Conservation (phyloP, 2,888 invertebrate species). For the Leucophenga montana region DNA sequence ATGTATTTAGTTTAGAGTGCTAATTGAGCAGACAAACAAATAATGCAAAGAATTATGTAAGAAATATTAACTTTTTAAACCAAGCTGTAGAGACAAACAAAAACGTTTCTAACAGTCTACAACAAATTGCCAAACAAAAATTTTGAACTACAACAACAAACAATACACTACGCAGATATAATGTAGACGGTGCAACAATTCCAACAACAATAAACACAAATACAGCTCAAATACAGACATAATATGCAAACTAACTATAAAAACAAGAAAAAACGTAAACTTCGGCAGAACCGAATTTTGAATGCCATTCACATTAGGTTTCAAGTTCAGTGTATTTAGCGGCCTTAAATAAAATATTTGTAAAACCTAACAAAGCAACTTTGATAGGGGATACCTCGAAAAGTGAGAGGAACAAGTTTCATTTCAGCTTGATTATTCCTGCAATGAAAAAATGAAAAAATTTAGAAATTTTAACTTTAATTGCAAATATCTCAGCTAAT, state of each 20-base stretch:
- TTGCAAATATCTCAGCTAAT: too few species aligned
- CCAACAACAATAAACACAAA: neutral
- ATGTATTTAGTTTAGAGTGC: slow-evolving; percentile 4
- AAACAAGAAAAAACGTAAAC: neutral
- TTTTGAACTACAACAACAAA: neutral
- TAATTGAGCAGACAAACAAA: neutral
- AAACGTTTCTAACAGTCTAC: neutral
- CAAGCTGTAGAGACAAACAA: neutral
- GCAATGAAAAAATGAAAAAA: too few species aligned
- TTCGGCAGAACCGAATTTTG: too few species aligned
- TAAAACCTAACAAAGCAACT: too few species aligned
- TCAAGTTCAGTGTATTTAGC: too few species aligned
- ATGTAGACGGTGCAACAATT: neutral
- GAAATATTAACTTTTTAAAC: neutral
- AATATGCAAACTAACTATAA: neutral
- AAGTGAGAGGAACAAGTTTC: too few species aligned
- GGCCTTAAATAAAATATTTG: too few species aligned
- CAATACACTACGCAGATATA: too few species aligned
- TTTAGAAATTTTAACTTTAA: too few species aligned
- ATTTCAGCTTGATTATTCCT: too few species aligned
- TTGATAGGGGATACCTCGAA: too few species aligned
- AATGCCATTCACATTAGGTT: too few species aligned
- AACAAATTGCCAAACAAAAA: neutral
- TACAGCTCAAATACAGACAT: neutral
- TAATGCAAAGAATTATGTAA: neutral